Conservation (phyloP, 2,797 vertebrate species). For the Anguilla pacifica region DNA sequence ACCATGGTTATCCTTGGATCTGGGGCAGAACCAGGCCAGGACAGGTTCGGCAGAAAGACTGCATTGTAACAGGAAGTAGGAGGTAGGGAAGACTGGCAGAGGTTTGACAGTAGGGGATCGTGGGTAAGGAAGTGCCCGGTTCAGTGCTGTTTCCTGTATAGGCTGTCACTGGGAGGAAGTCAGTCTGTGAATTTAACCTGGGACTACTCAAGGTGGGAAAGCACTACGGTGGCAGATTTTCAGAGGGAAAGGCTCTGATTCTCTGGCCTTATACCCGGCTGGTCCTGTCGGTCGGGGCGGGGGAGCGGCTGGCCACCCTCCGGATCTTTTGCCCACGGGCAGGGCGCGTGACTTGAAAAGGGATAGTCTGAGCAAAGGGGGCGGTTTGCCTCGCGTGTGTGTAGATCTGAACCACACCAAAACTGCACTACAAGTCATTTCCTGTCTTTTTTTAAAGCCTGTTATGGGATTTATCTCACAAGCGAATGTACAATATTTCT, state of each 20-base stretch:
- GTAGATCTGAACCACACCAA: background rate
- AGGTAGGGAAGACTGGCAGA: background rate
- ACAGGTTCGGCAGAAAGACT: background rate
- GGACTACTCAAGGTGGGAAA: background rate
- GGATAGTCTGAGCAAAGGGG: background rate
- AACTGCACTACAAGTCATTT: background rate
- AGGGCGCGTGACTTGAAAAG: background rate
- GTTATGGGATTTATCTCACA: background rate
- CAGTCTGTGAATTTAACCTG: too few relatives aligned
- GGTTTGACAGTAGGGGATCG: background rate
- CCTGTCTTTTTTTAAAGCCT: background rate
- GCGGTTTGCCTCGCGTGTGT: background rate
- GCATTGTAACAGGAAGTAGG: background rate
- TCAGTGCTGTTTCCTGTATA: background rate
- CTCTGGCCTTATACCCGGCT: background rate
- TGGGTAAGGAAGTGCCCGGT: background rate
- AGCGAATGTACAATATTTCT: constrained; percentile 1
- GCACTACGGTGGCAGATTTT: background rate
- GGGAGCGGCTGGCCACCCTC: background rate
- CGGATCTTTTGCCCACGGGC: background rate
- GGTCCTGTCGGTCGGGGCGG: background rate
- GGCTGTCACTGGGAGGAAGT: background rate
- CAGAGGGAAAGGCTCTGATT: background rate
- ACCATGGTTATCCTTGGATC: background rate
- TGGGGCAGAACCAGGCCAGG: background rate